Evolutionary conservation across 2,888 invertebrate genomes (phyloP), one percentile per base, ranked within the genome.

Genomic region (Macropis europaea): DNA sequence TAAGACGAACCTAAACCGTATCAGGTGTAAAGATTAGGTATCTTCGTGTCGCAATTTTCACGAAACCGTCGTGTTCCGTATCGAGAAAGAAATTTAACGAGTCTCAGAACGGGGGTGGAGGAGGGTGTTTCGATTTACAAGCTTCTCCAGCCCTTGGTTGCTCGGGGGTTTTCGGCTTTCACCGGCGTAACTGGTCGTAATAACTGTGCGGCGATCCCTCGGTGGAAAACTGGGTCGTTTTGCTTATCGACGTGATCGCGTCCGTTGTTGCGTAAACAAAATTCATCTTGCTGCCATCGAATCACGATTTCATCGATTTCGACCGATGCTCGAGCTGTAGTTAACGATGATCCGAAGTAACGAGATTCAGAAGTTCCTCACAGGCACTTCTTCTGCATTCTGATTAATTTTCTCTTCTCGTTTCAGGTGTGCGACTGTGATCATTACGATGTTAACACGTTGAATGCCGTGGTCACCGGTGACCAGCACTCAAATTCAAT

Each of bases 51-150:
- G 30, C 15, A 67, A 59, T 54, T 62, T 56, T 56, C 52, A 22
- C 24, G 63, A 50, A 62, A 68, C 71, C 64, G 56, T 17, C 15
- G 43, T 34, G 26, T 47, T 45, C 15, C 40, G 5, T 4, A 28
- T 32, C 9, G 13, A 26, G 47, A 45, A 48, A 56, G 67, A 66
- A 71, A 78, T 80, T 83, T 80, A 83, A 84, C 81, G 79, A 84
- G 72, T 68, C 76, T 47, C 77, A 70, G 64, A 71, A 72, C 62
- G 73, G 66, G 71, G 71, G n/a, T n/a, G 63, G 68, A 72, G 56
- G 74, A 43, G 68, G 70, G 59, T 64, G 69, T 74, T 71, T 63
- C 72, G 63, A 45, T 64, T 52, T 76, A 57, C 63, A 45, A 56
- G 59, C 40, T 64, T 59, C 62, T 48, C 56, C 13, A n/a, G 13